Percentiles rank a stretch among this genome's conserved stretches.
Evolutionary conservation across 2,888 invertebrate species (phyloP).

Genomic region (Amphipyra tragopoginis): DNA sequence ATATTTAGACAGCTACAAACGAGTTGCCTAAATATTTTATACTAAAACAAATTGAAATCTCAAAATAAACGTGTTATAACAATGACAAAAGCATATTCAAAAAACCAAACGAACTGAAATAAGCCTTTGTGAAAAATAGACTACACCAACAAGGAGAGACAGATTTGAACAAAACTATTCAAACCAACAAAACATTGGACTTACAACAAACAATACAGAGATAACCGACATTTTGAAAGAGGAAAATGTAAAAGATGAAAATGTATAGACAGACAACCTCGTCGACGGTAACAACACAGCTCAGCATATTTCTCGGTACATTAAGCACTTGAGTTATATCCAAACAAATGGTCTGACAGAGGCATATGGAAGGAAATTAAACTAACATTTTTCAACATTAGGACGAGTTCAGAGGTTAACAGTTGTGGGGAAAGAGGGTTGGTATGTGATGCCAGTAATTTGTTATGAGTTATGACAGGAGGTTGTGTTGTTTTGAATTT

Average conservation of each 20-base stretch:
- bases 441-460: conserved; percentile 29
- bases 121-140: background rate
- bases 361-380: conserved; percentile 68
- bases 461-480: conserved; percentile 17
- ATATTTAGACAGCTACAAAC: too few relatives aligned
- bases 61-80: too few relatives aligned
- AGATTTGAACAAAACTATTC: conserved; percentile 8
- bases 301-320: conserved; percentile 66
- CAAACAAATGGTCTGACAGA: conserved; percentile 70
- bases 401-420: conserved; percentile 41
- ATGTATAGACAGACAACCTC: conserved; percentile 24
- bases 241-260: conserved; percentile 25
- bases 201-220: conserved; percentile 11
- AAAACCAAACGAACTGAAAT: background rate
- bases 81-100: background rate
- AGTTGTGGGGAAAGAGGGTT: conserved; percentile 23
- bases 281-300: conserved; percentile 49
- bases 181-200: conserved; percentile 7
- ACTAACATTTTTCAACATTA: conserved; percentile 70
- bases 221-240: background rate
- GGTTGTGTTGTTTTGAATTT: conserved; percentile 8
- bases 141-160: background rate
- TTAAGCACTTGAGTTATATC: conserved; percentile 65
- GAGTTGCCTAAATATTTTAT: too few relatives aligned
- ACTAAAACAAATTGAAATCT: too few relatives aligned